Conservation (phyloP, 2,888 invertebrate species). For the Yponomeuta evonymella region DNA sequence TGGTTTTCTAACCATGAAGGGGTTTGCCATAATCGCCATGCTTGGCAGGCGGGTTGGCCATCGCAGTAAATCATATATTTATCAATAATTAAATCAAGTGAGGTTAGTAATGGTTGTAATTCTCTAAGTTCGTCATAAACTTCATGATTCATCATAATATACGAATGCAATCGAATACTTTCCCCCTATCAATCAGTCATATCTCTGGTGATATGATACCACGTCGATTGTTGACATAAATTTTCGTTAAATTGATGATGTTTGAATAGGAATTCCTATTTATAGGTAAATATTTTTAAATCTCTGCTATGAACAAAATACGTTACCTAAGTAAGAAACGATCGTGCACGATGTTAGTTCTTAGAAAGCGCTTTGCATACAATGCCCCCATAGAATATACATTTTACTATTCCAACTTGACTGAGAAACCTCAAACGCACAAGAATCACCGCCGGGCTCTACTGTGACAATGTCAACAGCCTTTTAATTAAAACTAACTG, state of each 20-base stretch:
- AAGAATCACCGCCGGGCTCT: not conserved
- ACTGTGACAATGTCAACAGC: constrained; percentile 3
- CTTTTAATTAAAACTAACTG: not conserved
- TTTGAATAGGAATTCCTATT: not conserved
- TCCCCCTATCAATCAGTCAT: not conserved
- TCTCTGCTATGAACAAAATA: not conserved
- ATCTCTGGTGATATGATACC: not conserved
- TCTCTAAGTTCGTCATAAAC: not conserved
- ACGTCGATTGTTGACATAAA: not conserved
- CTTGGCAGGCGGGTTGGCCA: too few relatives aligned
- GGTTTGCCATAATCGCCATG: too few relatives aligned
- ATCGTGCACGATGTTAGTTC: not conserved
- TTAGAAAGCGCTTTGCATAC: not conserved
- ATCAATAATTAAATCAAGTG: not conserved
- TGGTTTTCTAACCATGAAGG: too few relatives aligned
- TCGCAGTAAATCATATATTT: too few relatives aligned
- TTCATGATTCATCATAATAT: not conserved
- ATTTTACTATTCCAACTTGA: not conserved
- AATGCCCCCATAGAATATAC: not conserved
- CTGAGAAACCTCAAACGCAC: not conserved
- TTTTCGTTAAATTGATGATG: not conserved
- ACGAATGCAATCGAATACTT: not conserved
- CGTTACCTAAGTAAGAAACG: not conserved
- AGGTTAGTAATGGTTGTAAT: not conserved
- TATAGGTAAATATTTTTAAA: not conserved